phyloP scores from a whole-genome alignment of 2,888 invertebrate genomes.

The Silvanus unidentatus region DNA sequence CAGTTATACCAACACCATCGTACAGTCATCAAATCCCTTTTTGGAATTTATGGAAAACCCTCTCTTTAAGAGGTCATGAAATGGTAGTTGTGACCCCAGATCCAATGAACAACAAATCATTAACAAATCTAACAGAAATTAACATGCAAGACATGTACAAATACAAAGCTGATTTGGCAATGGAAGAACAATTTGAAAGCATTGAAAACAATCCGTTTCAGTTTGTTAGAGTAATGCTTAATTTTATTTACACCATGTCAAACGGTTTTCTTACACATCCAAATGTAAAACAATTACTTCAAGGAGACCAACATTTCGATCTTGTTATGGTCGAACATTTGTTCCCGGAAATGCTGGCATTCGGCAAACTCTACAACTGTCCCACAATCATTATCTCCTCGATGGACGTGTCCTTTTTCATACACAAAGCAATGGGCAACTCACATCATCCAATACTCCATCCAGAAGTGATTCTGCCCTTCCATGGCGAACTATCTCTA shows the following conservation, averaged over 20 bases:
- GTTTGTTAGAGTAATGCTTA: too few relatives aligned
- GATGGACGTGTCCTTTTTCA: neutral
- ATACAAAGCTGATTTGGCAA: too few relatives aligned
- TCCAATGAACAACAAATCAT: conserved; percentile 40
- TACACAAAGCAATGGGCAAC: neutral
- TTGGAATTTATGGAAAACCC: conserved; percentile 43
- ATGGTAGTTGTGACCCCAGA: conserved; percentile 45
- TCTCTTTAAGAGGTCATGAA: conserved; percentile 48
- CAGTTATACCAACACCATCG: conserved; percentile 8
- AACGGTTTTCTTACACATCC: neutral
- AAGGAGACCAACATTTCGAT: neutral
- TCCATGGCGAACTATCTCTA: neutral
- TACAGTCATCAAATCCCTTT: conserved; percentile 49
- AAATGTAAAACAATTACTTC: neutral
- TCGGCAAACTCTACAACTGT: neutral
- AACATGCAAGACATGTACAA: too few relatives aligned
- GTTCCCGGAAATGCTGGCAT: neutral
- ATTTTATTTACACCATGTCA: too few relatives aligned
- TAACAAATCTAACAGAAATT: conserved; percentile 35
- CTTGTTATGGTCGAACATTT: neutral
- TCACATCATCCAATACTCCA: neutral
- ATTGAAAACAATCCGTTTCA: too few relatives aligned
- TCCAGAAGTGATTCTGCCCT: neutral
- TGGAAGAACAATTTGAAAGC: too few relatives aligned
- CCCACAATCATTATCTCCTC: neutral